Evolutionary conservation across 1,140 invertebrate genomes (phyloP).

Genomic region (Nebria ingens): DNA sequence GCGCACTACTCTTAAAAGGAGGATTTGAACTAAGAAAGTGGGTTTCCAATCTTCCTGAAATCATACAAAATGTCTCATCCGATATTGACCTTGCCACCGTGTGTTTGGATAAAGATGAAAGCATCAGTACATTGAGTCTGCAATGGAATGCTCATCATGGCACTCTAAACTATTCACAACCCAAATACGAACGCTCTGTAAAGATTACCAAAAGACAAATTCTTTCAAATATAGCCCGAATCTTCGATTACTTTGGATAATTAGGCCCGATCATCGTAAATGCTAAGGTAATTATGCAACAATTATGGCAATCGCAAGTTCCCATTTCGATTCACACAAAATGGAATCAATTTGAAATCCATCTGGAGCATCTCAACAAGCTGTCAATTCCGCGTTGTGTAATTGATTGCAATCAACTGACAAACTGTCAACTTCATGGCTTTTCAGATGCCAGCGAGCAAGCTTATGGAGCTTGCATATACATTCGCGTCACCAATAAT

Average conservation of each 20-base stretch:
- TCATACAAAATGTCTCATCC: too few relatives aligned
- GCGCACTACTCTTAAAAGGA: slow-evolving; percentile 14
- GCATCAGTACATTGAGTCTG: slow-evolving; percentile 14
- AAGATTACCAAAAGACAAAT: slow-evolving; percentile 22
- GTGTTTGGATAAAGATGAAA: slow-evolving; percentile 18
- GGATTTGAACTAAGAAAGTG: slow-evolving; percentile 28
- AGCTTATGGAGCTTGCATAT: slow-evolving; percentile 34
- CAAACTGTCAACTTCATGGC: slow-evolving; percentile 22
- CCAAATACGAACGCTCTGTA: neutral
- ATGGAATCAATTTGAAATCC: neutral
- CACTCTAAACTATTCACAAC: neutral
- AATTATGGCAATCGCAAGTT: slow-evolving; percentile 19
- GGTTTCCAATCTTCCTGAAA: slow-evolving; percentile 18
- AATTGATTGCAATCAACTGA: slow-evolving; percentile 8
- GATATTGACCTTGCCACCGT: neutral
- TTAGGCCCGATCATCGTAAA: slow-evolving; percentile 19
- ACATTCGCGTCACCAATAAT: slow-evolving; percentile 20
- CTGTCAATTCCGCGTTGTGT: slow-evolving; percentile 18
- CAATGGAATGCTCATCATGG: neutral
- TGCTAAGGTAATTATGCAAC: slow-evolving; percentile 21
- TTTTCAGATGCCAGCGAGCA: slow-evolving; percentile 27
- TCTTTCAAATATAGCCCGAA: slow-evolving; percentile 26
- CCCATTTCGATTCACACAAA: slow-evolving; percentile 1
- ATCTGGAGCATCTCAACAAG: slow-evolving; percentile 12
- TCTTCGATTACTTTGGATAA: slow-evolving; percentile 29